Evolutionary conservation across 2,113 vertebrate genomes (phyloP), one percentile per base, ranked within the genome.

Genomic region (Lutjanus erythropterus): DNA sequence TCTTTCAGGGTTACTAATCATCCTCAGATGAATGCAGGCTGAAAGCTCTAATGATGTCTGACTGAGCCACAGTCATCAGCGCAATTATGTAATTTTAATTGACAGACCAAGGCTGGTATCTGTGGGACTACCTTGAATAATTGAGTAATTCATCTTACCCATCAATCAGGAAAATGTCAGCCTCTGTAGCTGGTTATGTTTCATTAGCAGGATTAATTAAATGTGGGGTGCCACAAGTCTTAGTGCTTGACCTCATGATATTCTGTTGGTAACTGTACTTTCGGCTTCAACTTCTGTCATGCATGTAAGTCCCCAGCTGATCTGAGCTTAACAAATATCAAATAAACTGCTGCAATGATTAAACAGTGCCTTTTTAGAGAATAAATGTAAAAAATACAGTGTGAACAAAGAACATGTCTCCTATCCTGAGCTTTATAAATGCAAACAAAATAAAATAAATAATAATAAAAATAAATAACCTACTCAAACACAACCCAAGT

Each of bases 31-130:
- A 60, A 75, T 42, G 52, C 60, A 39, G 64, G 23, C 37, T 65
- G 35, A 75, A 69, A 33, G 25, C 33, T 2, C 8, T 25, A 11
- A 58, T 9, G 23, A 52, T n/a, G 44, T 52, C 33, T 46, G 49
- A 69, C 61, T 64, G 16, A 56, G 56, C 31, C 46, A 4, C 25
- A 9, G 53, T n/a, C 33, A 35, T 42, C 46, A 19, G n/a, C 50
- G 25, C 37, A 39, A 46, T 39, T 47, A 37, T 11, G 1, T 10
- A 4, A 2, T 23, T 50, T 41, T 27, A 50, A 78, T 53, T 27
- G 71, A 66, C 52, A 50, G 39, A 60, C 37, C n/a, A 42, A 68
- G 47, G 78, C 21, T 59, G 52, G 4, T 58, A 3, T 69, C 53
- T 55, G 27, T 33, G 23, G n/a, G 64, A 56, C 62, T 5, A 0